These are phyloP conservation scores for Agriopis aurantiaria DNA, from an alignment of 2,888 invertebrate genomes.

Conservation along the genomic window DNA sequence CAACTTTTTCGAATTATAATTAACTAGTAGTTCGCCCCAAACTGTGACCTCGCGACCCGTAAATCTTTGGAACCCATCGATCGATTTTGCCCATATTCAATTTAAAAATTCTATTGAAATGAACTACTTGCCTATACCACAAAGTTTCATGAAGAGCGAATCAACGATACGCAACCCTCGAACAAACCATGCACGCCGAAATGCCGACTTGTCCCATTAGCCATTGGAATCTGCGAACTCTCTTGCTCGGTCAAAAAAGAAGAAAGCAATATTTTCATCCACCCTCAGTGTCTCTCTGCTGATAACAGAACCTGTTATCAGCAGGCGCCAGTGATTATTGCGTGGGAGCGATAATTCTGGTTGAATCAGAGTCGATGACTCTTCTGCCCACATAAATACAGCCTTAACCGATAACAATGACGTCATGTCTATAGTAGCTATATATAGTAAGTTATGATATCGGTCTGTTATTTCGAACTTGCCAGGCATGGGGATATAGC, in stretches of 20 bases:
- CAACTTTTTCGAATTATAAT: neutral
- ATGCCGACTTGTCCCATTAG: too few relatives aligned
- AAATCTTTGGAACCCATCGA: too few relatives aligned
- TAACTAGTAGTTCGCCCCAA: too few relatives aligned
- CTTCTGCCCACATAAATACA: constrained; percentile 2
- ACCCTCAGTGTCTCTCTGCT: neutral
- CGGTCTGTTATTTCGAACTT: neutral
- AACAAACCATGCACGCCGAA: too few relatives aligned
- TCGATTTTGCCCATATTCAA: too few relatives aligned
- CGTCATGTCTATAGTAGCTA: constrained; percentile 5
- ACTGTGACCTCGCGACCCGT: too few relatives aligned
- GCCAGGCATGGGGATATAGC: constrained; percentile 69
- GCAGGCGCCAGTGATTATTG: neutral
- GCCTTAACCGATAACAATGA: neutral
- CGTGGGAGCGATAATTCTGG: neutral
- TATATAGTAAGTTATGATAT: neutral
- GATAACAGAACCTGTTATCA: neutral
- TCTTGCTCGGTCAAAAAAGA: too few relatives aligned
- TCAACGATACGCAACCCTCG: too few relatives aligned
- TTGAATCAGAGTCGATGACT: neutral
- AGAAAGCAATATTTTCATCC: neutral
- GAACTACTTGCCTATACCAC: too few relatives aligned
- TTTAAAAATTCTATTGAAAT: too few relatives aligned
- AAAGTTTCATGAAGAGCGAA: too few relatives aligned
- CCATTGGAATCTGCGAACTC: too few relatives aligned